Percentiles rank a stretch among this genome's conserved stretches.
Conservation (phyloP, 2,888 invertebrate species). For the Microctonus brassicae region DNA sequence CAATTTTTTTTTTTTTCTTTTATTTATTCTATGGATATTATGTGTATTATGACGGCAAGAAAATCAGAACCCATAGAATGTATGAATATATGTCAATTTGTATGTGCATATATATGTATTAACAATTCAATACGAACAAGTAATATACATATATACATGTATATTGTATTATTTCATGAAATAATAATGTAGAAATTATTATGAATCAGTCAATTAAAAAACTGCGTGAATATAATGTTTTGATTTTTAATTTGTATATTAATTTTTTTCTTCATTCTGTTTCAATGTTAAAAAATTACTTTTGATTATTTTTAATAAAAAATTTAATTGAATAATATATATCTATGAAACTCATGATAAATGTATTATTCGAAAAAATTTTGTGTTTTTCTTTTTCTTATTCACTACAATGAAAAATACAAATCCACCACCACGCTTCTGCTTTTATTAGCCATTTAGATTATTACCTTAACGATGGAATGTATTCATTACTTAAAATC, state of each 20-base stretch:
- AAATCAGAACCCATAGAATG: slow-evolving; percentile 4
- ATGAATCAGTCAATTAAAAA: neutral
- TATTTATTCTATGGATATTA: slow-evolving; percentile 25
- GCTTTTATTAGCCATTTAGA: slow-evolving; percentile 54
- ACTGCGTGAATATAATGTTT: neutral
- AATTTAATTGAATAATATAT: neutral
- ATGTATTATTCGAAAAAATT: neutral
- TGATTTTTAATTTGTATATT: neutral
- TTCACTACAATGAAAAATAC: slow-evolving; percentile 55
- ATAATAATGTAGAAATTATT: neutral
- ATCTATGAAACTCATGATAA: neutral
- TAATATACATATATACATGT: neutral
- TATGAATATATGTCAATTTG: neutral
- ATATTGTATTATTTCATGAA: neutral
- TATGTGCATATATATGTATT: neutral
- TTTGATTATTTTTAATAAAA: neutral
- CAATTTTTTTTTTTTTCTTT: slow-evolving; percentile 44
- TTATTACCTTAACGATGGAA: slow-evolving; percentile 62
- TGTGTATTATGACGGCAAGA: neutral
- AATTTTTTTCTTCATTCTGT: neutral
- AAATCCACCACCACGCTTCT: slow-evolving; percentile 52
- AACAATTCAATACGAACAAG: neutral
- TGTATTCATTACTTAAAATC: slow-evolving; percentile 59
- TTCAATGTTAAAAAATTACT: neutral
- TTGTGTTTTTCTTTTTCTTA: slow-evolving; percentile 34